Conservation (phyloP, 2,113 vertebrate species). For the Pheucticus melanocephalus region DNA sequence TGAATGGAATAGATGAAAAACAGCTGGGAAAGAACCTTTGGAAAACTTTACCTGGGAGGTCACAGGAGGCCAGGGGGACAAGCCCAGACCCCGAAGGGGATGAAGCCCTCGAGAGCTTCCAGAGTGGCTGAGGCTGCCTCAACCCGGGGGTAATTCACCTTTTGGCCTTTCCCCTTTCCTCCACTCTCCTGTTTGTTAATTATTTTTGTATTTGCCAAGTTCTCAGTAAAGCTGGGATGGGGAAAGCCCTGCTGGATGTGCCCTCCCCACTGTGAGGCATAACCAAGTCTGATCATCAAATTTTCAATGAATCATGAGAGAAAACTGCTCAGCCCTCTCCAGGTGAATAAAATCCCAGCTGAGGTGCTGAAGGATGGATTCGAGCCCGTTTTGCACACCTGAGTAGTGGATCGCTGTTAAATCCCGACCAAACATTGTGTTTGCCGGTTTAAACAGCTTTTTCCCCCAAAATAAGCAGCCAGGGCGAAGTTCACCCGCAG, state of each 20-base stretch:
- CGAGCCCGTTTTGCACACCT: rapidly evolving
- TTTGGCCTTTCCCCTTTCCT: not conserved
- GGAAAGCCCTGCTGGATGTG: not conserved
- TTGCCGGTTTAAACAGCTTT: not conserved
- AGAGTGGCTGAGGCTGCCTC: not conserved
- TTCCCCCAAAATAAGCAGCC: not conserved
- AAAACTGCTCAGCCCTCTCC: not conserved
- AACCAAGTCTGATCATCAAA: rapidly evolving
- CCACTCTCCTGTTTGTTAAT: not conserved
- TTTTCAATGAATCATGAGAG: not conserved
- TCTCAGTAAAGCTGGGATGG: not conserved
- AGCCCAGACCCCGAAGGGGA: not conserved
- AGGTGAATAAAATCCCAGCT: rapidly evolving
- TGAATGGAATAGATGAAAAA: not conserved
- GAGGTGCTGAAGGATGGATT: not conserved
- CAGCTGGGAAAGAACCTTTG: rapidly evolving
- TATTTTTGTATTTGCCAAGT: not conserved
- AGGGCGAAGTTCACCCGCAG: not conserved
- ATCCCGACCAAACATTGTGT: not conserved
- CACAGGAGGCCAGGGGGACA: not conserved
- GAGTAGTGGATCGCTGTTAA: rapidly evolving
- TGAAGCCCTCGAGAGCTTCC: not conserved
- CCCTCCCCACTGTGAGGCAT: not conserved
- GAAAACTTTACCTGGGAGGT: not conserved
- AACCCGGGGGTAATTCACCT: rapidly evolving